These are phyloP conservation scores for Matsumurasca onukii DNA, from an alignment of 1,140 invertebrate genomes.

Conservation along the genomic window DNA sequence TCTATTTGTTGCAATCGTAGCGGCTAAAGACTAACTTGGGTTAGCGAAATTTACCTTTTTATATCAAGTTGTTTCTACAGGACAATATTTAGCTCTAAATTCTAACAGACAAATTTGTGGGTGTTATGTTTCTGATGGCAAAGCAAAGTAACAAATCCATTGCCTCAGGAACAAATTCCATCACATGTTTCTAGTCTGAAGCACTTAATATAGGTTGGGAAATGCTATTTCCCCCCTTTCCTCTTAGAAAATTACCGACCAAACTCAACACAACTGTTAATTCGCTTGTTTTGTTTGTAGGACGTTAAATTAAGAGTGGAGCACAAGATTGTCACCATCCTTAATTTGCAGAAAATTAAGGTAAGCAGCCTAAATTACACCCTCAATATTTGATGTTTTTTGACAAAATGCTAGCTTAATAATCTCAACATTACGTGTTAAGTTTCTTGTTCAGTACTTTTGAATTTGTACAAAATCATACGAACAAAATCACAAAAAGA, in stretches of 20 bases:
- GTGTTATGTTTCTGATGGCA: neutral
- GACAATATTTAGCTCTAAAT: too few species aligned
- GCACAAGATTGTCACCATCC: neutral
- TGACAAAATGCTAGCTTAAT: too few species aligned
- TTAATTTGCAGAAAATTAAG: conserved; percentile 10
- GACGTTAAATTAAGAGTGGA: conserved; percentile 5
- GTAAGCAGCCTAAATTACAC: neutral
- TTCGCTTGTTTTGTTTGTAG: neutral
- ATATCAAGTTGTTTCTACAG: too few species aligned
- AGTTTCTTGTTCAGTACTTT: too few species aligned
- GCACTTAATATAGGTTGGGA: neutral
- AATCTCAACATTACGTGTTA: neutral
- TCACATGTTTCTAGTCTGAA: neutral
- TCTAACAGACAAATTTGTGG: too few species aligned
- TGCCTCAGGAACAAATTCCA: neutral
- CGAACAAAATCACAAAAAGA: neutral
- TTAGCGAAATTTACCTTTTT: too few species aligned
- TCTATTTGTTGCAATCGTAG: too few species aligned
- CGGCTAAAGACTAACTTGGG: too few species aligned
- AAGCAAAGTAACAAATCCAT: neutral
- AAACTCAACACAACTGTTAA: neutral
- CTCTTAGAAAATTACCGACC: neutral
- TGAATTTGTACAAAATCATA: neutral
- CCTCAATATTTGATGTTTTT: too few species aligned
- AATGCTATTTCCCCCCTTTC: neutral